Base-by-base conservation (phyloP, 2,797 vertebrate species). In the Pristis pectinata region DNA sequence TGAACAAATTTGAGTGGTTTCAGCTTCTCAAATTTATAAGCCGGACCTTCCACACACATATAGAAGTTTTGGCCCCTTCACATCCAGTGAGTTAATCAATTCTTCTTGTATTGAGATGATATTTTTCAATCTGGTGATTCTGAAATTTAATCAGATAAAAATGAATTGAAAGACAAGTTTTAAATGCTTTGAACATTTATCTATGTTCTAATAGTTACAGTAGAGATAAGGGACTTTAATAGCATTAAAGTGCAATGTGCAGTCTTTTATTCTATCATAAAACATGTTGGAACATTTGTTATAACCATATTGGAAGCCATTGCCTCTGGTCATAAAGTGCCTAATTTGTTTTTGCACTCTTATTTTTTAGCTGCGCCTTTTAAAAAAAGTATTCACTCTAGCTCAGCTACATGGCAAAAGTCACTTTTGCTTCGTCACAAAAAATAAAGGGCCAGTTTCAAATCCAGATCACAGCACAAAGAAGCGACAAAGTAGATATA, bases 211-310 rank as follows among this genome's bases (percentile, higher is more conserved):
- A 64, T 91, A 91, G 87, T 91, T 91, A 37, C 13, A 37, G 19
- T 67, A n/a, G 59, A 67, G 87, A 91, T 91, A 91, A 61, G n/a
- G 19, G 87, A 91, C n/a, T 41, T 91, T 24, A 91, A 91, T 91
- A 91, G 24, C 87, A 64, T 67, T 91, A 67, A 91, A 67, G 87
- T 91, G 87, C 87, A 91, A 91, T 91, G 87, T 91, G n/a, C 87
- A 91, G n/a, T 91, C 87, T 91, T 91, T 91, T 64, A 64, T 91
- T 91, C 61, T 22, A 41, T 41, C 87, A 91, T 91, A 91, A 91
- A 91, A 67, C 19, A n/a, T 91, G 87, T 91, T 91, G 87, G 87
- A 67, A 91, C 87, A 41, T 91, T 91, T 91, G 59, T 91, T 67
- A 67, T 67, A 91, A 67, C 22, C 37, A 72, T 49, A 30, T 30